Evolutionary conservation across 2,888 invertebrate species (phyloP).

Genomic region (Sphecodes monilicornis): DNA sequence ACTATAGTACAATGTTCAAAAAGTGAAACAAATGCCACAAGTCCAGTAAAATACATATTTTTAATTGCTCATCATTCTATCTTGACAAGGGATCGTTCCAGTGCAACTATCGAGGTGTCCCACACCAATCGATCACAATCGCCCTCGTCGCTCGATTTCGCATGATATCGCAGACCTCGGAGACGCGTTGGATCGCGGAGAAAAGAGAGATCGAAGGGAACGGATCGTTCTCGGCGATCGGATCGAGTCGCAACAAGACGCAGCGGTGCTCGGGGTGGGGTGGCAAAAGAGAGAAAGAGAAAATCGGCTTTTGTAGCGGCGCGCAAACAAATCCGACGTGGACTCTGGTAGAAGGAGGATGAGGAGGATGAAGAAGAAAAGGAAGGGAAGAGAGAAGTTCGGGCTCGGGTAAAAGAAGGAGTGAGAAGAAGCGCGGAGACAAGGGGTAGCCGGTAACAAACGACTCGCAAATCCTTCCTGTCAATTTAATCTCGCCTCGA

Average conservation of each 20-base stretch:
- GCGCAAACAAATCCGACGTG: constrained; percentile 60
- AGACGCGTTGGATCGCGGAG: constrained; percentile 14
- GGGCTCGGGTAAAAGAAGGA: constrained; percentile 29
- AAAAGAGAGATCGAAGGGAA: constrained; percentile 45
- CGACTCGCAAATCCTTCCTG: constrained; percentile 84
- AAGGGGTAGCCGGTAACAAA: constrained; percentile 78
- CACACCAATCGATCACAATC: neutral
- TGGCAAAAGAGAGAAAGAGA: constrained; percentile 53
- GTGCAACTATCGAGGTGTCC: neutral
- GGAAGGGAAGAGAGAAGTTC: neutral
- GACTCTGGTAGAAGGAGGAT: neutral
- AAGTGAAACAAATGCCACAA: too few relatives aligned
- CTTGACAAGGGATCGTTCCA: neutral
- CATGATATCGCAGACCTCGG: neutral
- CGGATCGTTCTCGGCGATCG: constrained; percentile 9
- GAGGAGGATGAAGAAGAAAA: neutral
- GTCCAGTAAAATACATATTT: neutral
- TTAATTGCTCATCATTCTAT: neutral
- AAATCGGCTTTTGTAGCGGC: constrained; percentile 65
- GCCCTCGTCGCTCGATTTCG: neutral
- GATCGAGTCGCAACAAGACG: constrained; percentile 16
- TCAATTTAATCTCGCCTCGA: constrained; percentile 84
- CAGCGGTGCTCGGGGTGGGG: neutral
- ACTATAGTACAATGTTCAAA: too few relatives aligned
- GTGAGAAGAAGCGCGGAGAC: constrained; percentile 28